Evolutionary conservation across 1,140 invertebrate genomes (phyloP).

Genomic region (Lethrus apterus): DNA sequence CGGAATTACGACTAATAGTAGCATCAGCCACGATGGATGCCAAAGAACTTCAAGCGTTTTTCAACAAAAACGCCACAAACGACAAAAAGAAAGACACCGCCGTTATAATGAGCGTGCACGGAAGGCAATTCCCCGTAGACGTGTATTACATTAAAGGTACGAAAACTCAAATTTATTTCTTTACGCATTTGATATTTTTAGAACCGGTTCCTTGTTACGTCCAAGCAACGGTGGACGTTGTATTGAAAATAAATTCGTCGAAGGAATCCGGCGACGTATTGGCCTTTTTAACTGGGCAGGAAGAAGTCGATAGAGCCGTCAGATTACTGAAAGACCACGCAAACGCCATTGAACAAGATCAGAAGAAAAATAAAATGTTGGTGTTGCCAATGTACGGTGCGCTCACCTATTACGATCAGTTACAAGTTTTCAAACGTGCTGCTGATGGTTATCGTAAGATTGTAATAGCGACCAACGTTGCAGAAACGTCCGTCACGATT

Average conservation of each 20-base stretch:
- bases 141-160: constrained; percentile 73
- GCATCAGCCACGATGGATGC: constrained; percentile 95
- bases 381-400: constrained; percentile 92
- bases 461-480: constrained; percentile 94
- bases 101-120: constrained; percentile 80
- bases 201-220: constrained; percentile 90
- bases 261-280: constrained; percentile 83
- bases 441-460: constrained; percentile 78
- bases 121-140: constrained; percentile 81
- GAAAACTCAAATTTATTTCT: background rate
- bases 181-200: constrained; percentile 34
- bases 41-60: constrained; percentile 78
- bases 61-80: constrained; percentile 63
- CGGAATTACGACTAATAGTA: constrained; percentile 77
- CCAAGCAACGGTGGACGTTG: constrained; percentile 76
- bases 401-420: constrained; percentile 72
- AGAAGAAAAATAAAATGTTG: constrained; percentile 52
- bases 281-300: constrained; percentile 90
- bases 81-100: constrained; percentile 59
- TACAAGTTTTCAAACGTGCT: constrained; percentile 80
- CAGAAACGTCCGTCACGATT: constrained; percentile 86
- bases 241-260: constrained; percentile 80
- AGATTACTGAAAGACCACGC: constrained; percentile 59
- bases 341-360: constrained; percentile 41
- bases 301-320: constrained; percentile 77